Evolutionary conservation across 2,888 invertebrate genomes (phyloP), one percentile per base, ranked within the genome.

Genomic region (Atrina japonica): DNA sequence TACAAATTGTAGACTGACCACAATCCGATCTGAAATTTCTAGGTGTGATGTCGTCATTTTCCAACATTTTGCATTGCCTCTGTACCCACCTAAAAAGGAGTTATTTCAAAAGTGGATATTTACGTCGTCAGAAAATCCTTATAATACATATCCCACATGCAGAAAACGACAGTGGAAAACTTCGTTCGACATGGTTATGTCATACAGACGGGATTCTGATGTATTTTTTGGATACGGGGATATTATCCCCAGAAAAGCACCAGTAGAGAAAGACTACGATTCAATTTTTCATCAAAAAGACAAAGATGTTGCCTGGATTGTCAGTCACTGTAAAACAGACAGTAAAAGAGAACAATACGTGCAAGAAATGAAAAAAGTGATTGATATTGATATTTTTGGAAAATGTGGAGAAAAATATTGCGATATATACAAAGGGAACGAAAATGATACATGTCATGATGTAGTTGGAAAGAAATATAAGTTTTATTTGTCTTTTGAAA

Each of bases 301-400:
- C 18, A 71, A 73, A 49, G 55, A 63, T 23, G 74, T 75, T 9
- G 82, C 77, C n/a, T n/a, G n/a, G n/a, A n/a, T n/a, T n/a, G n/a
- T n/a, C n/a, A n/a, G n/a, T n/a, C n/a, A n/a, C n/a, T 82, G 83
- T 47, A 23, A 70, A 21, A 73, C 79, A 45, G 66, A 49, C 25
- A 70, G 72, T 29, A 63, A 66, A 66, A 50, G 82, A 40, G 69
- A 77, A 59, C 52, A 67, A 16, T 83, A 82, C 52, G 76, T 80
- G 5, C 63, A 59, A 45, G 65, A 74, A 27, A 55, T 83, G 29
- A 47, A 71, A 56, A 73, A 78, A 45, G 45, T 69, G 60, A 70
- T 83, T 3, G 50, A 64, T 11, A 76, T 83, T 0, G 80, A 83
- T 60, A 65, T 79, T 9, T 79, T 68, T 58, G 83, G 83, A 9